Base-by-base conservation (phyloP, 2,797 vertebrate species). In the Psittacula echo region DNA sequence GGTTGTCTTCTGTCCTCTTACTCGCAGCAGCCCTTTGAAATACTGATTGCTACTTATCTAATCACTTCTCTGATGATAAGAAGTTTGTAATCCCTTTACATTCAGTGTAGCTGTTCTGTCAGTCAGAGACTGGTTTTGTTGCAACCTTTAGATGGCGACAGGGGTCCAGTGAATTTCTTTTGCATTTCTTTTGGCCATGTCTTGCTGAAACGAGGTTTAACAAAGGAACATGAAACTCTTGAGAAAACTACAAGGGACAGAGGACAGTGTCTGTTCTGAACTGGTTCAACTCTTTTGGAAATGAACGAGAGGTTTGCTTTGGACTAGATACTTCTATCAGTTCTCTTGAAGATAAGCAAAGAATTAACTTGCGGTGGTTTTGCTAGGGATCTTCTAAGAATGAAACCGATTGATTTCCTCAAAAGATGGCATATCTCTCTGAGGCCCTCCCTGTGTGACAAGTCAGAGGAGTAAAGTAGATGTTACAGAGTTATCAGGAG, bases 371-470 rank as follows among this genome's bases (percentile, higher is more conserved):
- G 29, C 15, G 32, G 22, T 66, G 30, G 62, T 89, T 95, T 48
- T 94, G 90, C 23, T 77, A 98, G 98, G 98, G 98, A 90, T 96
- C 97, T 45, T 97, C 97, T 20, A 93, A 96, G 79, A 97, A 93
- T 39, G 98, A 98, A 97, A 96, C 97, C 48, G 97, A 98, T 39
- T 39, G 92, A 95, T 32, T 95, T 98, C 93, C 76, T 98, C 65
- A 85, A 97, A 85, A 96, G 97, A 89, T 97, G 95, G 76, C 97
- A 96, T 80, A 76, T 97, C 87, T 97, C 95, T 70, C 92, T 95
- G 86, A 95, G 91, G 90, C 84, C 34, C 85, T 94, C 81, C 62
- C 64, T 71, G 51, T 82, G 76, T 14, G 24, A 44, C 20, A 58
- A 75, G 65, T 82, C 89, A 78, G 75, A 76, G 44, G 73, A 85